A percentile compares a stretch with the other conserved stretches of the same genome.
Conservation (phyloP, 2,113 vertebrate genomes). For the Syngnathoides biaculeatus region DNA sequence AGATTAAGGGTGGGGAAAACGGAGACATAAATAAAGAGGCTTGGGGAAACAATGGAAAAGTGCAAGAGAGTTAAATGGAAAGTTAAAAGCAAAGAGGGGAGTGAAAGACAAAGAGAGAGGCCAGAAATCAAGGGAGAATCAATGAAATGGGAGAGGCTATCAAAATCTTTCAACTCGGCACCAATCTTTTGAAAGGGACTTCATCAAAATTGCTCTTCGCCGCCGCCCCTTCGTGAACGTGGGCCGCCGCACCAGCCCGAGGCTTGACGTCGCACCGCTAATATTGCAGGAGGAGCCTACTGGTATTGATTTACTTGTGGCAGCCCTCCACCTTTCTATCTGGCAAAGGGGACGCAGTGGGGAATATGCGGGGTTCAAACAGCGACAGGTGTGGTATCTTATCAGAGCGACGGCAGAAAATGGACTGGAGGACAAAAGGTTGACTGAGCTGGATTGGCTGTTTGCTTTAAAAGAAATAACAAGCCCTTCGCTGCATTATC, state of each 20-base stretch:
- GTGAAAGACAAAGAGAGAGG: neutral
- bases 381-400: slow-evolving; percentile 1
- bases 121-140: slow-evolving; percentile 50
- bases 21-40: slow-evolving; percentile 45
- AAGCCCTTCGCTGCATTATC: neutral
- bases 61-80: slow-evolving; percentile 39
- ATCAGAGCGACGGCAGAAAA: slow-evolving; percentile 3
- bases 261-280: slow-evolving; percentile 37
- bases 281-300: slow-evolving; percentile 56
- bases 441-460: neutral
- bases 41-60: slow-evolving; percentile 33
- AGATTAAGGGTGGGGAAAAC: slow-evolving; percentile 40
- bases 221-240: slow-evolving; percentile 32
- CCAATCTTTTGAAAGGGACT: slow-evolving; percentile 56
- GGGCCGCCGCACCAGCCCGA: slow-evolving; percentile 46
- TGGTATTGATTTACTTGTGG: slow-evolving; percentile 58
- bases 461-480: neutral
- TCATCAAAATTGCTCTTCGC: slow-evolving; percentile 59
- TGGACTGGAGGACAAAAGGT: neutral
- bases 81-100: slow-evolving; percentile 16
- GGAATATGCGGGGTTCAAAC: slow-evolving; percentile 8
- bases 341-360: slow-evolving; percentile 26
- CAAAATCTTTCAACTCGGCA: slow-evolving; percentile 57
- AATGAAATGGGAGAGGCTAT: slow-evolving; percentile 43
- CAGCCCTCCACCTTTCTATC: slow-evolving; percentile 43